Conservation (phyloP, 2,797 vertebrate species). For the Danio kyathit region DNA sequence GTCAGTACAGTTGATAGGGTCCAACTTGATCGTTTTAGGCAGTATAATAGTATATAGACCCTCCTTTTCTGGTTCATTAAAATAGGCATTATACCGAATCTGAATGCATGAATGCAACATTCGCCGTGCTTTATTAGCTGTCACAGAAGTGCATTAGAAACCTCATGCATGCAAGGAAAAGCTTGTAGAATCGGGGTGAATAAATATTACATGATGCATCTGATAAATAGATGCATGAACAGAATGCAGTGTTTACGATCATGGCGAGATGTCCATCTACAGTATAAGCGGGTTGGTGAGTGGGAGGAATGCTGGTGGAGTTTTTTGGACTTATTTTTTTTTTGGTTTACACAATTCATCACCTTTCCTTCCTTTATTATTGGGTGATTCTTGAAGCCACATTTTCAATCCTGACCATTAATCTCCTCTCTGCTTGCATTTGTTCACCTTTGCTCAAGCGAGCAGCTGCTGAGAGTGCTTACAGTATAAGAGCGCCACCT, state of each 20-base stretch:
- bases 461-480: constrained; percentile 34
- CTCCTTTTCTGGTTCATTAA: constrained; percentile 18
- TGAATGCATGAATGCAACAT: constrained; percentile 17
- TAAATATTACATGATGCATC: constrained; percentile 78
- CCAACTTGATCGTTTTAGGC: constrained; percentile 25
- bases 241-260: constrained; percentile 33
- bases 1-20: background rate
- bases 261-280: constrained; percentile 39
- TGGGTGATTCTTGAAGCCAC: constrained; percentile 64
- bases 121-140: constrained; percentile 9
- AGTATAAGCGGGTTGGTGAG: constrained; percentile 3
- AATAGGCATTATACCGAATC: constrained; percentile 5
- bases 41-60: constrained; percentile 15
- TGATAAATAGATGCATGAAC: constrained; percentile 61
- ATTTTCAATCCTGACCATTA: constrained; percentile 73
- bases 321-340: constrained; percentile 66
- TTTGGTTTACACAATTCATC: constrained; percentile 65
- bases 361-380: constrained; percentile 66
- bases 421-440: constrained; percentile 66
- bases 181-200: constrained; percentile 53
- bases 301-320: background rate
- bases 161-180: background rate
- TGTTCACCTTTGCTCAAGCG: constrained; percentile 58
- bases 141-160: constrained; percentile 29
- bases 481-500: constrained; percentile 79